Evolutionary conservation across 64 coral and sea anemone genomes (phyloP), one percentile per base, ranked within the genome.

Genomic region (Catalaphyllia jardinei): DNA sequence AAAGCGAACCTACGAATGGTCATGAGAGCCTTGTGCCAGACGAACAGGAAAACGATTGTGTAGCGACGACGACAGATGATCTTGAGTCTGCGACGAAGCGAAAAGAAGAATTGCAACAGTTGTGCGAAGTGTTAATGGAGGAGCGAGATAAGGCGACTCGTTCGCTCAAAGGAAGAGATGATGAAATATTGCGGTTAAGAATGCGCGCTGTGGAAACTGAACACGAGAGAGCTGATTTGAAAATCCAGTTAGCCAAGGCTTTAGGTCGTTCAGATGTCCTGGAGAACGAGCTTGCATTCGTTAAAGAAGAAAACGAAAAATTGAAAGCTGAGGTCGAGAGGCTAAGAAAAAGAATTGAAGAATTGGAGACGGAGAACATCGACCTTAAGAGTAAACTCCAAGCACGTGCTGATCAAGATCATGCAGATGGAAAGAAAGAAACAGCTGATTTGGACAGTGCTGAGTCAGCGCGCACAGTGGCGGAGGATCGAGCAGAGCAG

Each of bases 261-360:
- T 6, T 69, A 11, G 10, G 10, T 16, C 81, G 61, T 14, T 25
- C 38, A 84, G 62, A 42, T 27, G 62, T 27, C 2, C 31, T 67
- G 1, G 90, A 92, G 27, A 87, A 92, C 52, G 33, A 73, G 1
- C 31, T 54, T 14, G 20, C 24, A 18, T 50, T 46, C 59, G 61
- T 51, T 39, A 69, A 92, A 79, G 83, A 83, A 52, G 91, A 93
- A 27, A 96, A 96, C 50, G 69, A 75, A 29, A 85, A 60, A 80
- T 67, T 93, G 29, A 79, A 64, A 64, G 27, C 29, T 12, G 87
- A 93, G 73, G 65, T 96, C 1, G 33, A 57, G 79, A 52, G 71
- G 60, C 60, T 96, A 13, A 46, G 67, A 76, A 90, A 76, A 10
- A 88, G 78, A 24, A 71, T 93, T 31, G 67, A 83, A 6, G 83